Evolutionary conservation across 2,113 vertebrate genomes (phyloP).

Genomic region (Struthidea cinerea): DNA sequence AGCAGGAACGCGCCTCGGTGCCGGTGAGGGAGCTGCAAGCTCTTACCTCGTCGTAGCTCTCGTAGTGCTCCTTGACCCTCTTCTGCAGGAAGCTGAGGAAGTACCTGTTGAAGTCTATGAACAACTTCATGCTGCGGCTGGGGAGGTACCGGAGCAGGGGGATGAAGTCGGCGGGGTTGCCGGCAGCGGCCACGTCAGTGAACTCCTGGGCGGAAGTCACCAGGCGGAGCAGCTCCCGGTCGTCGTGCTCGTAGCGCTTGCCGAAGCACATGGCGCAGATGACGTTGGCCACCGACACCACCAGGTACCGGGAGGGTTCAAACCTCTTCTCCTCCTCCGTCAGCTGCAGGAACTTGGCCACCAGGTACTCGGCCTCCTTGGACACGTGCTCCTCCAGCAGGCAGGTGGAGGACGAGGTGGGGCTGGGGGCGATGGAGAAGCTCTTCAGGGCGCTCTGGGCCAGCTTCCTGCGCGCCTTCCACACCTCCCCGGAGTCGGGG

Average conservation of each 20-base stretch:
- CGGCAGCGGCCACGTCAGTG: conserved; percentile 8
- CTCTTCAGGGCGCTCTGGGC: conserved; percentile 79
- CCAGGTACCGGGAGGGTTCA: conserved; percentile 72
- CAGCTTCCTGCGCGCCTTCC: conserved; percentile 75
- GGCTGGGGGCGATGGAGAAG: conserved; percentile 59
- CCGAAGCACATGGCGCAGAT: not conserved
- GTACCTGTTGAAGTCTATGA: conserved; percentile 71
- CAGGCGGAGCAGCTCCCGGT: conserved; percentile 72
- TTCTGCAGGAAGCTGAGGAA: conserved; percentile 73
- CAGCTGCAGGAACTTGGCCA: conserved; percentile 61
- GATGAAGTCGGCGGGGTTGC: conserved; percentile 86
- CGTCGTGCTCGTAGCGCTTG: not conserved
- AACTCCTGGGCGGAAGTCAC: not conserved
- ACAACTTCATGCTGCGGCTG: conserved; percentile 70
- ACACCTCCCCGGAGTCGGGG: conserved; percentile 65
- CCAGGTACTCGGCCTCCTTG: conserved; percentile 74
- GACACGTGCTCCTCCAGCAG: conserved; percentile 78
- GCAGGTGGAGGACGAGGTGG: conserved; percentile 63
- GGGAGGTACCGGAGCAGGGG: conserved; percentile 81
- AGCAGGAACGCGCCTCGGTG: not conserved
- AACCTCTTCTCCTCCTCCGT: conserved; percentile 62
- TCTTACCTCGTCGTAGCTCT: conserved; percentile 78
- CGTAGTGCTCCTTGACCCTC: conserved; percentile 78
- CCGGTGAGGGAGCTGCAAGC: not conserved
- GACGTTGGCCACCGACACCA: conserved; percentile 77